Evolutionary conservation across 1,140 invertebrate species (phyloP).

Genomic region (Cryptotermes secundus): DNA sequence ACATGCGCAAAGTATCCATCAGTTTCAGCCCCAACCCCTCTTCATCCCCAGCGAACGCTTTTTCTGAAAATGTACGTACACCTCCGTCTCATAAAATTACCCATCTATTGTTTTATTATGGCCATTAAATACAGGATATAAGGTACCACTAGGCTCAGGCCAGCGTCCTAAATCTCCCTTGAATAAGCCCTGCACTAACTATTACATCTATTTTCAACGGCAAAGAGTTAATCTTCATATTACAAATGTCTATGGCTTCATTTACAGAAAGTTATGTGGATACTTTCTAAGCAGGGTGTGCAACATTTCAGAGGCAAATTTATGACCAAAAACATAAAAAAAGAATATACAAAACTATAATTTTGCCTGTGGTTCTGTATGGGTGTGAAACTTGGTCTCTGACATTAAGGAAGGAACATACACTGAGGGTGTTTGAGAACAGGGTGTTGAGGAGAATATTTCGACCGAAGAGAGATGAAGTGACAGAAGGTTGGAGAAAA

Average conservation of each 20-base stretch:
- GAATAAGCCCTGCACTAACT: background rate
- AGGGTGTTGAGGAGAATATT: too few species aligned
- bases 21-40: background rate
- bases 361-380: too few species aligned
- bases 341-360: too few species aligned
- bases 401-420: too few species aligned
- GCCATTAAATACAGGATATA: background rate
- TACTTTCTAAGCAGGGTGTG: background rate
- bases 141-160: background rate
- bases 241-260: background rate
- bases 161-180: background rate
- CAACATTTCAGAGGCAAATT: too few species aligned
- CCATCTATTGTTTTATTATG: constrained; percentile 11
- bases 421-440: too few species aligned
- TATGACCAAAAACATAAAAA: too few species aligned
- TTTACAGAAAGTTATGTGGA: background rate
- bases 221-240: background rate
- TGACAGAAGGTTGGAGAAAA: too few species aligned
- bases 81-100: background rate
- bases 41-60: background rate
- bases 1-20: background rate
- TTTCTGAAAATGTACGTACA: background rate
- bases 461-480: too few species aligned
- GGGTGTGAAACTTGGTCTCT: too few species aligned
- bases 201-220: background rate